phyloP scores from a whole-genome alignment of 2,888 invertebrate genomes.

The Philereme transversata region DNA sequence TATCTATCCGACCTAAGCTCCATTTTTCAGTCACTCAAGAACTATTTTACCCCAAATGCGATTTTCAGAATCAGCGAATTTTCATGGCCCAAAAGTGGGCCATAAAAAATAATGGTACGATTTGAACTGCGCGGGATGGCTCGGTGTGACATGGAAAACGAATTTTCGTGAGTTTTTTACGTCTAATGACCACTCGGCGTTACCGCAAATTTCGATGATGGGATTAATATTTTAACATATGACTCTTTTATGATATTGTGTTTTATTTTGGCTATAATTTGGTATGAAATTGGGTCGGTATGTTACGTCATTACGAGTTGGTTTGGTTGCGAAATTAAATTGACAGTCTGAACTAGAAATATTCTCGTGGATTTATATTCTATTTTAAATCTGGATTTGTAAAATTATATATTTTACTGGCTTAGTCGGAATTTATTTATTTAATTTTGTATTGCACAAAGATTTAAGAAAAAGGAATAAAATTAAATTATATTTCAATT shows the following conservation, averaged over 20 bases:
- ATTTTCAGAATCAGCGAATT: slow-evolving; percentile 2
- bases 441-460: too few species aligned
- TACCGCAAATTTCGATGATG: slow-evolving; percentile 31
- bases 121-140: slow-evolving; percentile 35
- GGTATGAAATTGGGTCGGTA: slow-evolving; percentile 16
- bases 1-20: too few species aligned
- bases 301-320: background rate
- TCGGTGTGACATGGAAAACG: slow-evolving; percentile 35
- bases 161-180: slow-evolving; percentile 31
- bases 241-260: slow-evolving; percentile 29
- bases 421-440: too few species aligned
- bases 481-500: too few species aligned
- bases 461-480: too few species aligned
- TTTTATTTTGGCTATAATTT: slow-evolving; percentile 29
- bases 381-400: too few species aligned
- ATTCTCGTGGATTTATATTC: background rate
- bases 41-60: background rate
- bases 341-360: background rate
- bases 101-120: slow-evolving; percentile 36
- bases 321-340: background rate
- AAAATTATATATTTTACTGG: too few species aligned
- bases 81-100: slow-evolving; percentile 21
- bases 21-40: too few species aligned
- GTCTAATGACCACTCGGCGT: slow-evolving; percentile 31
- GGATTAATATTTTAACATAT: slow-evolving; percentile 33